Percentiles rank a stretch among this genome's conserved stretches.
Conservation (phyloP, 2,113 vertebrate species). For the Tachysurus fulvidraco region DNA sequence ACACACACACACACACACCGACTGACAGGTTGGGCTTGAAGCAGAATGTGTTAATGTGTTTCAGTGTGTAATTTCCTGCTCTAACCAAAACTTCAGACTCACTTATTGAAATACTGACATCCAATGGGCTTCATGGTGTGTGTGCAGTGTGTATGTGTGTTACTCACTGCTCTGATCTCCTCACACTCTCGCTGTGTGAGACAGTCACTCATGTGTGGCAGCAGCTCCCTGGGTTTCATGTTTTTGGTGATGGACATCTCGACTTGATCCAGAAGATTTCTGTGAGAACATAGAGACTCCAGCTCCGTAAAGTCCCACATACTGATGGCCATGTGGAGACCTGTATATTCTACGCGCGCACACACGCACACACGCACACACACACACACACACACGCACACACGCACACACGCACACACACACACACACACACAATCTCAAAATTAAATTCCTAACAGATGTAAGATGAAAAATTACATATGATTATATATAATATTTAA, state of each 20-base stretch:
- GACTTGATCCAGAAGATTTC: constrained; percentile 39
- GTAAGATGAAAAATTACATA: not conserved
- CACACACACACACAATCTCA: no score
- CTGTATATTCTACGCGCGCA: constrained; percentile 54
- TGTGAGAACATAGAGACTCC: constrained; percentile 14
- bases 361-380: constrained; percentile 31
- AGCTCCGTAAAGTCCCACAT: constrained; percentile 49
- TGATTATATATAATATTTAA: no score
- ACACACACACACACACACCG: not conserved
- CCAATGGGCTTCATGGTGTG: not conserved
- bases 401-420: constrained; percentile 31
- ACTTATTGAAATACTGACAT: not conserved
- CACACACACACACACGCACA: constrained; percentile 27
- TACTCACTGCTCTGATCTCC: constrained; percentile 56
- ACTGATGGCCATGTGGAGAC: constrained; percentile 49
- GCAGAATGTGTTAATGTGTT: not conserved
- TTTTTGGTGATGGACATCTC: constrained; percentile 49
- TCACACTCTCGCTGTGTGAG: constrained; percentile 48
- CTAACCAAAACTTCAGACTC: not conserved
- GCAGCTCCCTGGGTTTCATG: constrained; percentile 54
- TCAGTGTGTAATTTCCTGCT: not conserved
- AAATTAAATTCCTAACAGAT: not conserved
- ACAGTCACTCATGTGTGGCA: constrained; percentile 41
- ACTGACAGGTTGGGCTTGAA: not conserved
- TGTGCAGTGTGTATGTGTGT: not conserved